Evolutionary conservation across 2,888 invertebrate genomes (phyloP).

Genomic region (Antheraea assamensis): DNA sequence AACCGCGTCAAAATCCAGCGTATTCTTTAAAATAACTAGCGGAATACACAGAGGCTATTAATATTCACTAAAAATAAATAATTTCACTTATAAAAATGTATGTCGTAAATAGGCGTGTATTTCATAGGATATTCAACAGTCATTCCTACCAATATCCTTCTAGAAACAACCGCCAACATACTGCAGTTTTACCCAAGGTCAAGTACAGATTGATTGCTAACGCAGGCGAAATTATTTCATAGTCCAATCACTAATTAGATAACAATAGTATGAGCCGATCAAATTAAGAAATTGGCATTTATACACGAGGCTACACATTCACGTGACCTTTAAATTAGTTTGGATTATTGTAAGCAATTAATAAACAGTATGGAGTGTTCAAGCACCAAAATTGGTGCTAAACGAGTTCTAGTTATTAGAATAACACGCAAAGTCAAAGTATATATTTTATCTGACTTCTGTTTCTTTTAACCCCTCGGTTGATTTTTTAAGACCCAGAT

Average conservation of each 20-base stretch:
- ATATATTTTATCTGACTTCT: no score
- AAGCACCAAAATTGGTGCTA: background rate
- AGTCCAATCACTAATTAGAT: background rate
- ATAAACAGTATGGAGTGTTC: background rate
- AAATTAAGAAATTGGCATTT: constrained; percentile 1
- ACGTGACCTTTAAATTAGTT: background rate
- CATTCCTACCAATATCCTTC: no score
- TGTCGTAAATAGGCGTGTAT: no score
- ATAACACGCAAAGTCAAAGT: no score
- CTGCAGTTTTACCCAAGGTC: background rate
- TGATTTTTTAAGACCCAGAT: no score
- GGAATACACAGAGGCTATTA: no score
- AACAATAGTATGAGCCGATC: background rate
- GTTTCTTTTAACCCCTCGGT: no score
- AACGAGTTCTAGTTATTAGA: background rate
- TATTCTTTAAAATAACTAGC: no score
- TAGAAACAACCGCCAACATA: background rate
- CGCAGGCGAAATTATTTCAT: background rate
- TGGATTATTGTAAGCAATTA: background rate
- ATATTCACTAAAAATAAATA: no score
- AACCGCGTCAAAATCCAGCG: no score
- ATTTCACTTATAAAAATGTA: no score
- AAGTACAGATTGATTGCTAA: background rate
- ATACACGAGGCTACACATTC: background rate
- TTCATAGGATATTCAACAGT: no score